Percentiles rank a stretch among this genome's conserved stretches.
Conservation (phyloP, 1,140 invertebrate genomes). For the Thaumatotibia leucotreta region DNA sequence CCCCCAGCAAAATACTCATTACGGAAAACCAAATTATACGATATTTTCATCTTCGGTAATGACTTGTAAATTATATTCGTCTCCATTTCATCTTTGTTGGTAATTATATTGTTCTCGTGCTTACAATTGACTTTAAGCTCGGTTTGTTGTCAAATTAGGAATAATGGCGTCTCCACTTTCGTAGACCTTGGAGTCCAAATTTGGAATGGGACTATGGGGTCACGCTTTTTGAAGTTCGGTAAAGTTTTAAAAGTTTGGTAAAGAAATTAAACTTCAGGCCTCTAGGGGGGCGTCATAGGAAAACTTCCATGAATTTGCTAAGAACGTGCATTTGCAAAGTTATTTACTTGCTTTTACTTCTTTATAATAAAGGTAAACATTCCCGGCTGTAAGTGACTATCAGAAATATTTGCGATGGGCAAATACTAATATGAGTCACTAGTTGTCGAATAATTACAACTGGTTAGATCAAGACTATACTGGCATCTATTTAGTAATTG, state of each 20-base stretch:
- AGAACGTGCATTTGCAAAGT: not conserved
- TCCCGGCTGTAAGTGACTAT: too few species aligned
- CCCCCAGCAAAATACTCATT: not conserved
- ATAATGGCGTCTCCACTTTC: not conserved
- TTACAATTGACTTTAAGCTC: not conserved
- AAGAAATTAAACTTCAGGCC: not conserved
- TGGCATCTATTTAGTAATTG: too few species aligned
- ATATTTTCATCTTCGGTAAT: slow-evolving; percentile 10
- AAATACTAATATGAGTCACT: too few species aligned
- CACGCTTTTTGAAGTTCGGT: not conserved
- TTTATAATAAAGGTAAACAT: too few species aligned
- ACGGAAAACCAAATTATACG: slow-evolving; percentile 2
- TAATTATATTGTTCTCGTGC: slow-evolving; percentile 5
- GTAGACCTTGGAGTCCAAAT: not conserved
- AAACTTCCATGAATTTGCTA: not conserved
- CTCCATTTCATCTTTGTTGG: slow-evolving; percentile 11
- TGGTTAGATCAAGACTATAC: too few species aligned
- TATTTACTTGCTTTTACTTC: too few species aligned
- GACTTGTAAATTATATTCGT: slow-evolving; percentile 1
- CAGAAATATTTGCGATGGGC: too few species aligned
- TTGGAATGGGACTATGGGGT: not conserved
- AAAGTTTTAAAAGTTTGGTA: not conserved
- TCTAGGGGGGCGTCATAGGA: not conserved
- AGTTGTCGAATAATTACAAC: too few species aligned
- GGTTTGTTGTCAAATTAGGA: not conserved